Evolutionary conservation across 1,140 invertebrate species (phyloP).

Genomic region (Onthophagus taurus): DNA sequence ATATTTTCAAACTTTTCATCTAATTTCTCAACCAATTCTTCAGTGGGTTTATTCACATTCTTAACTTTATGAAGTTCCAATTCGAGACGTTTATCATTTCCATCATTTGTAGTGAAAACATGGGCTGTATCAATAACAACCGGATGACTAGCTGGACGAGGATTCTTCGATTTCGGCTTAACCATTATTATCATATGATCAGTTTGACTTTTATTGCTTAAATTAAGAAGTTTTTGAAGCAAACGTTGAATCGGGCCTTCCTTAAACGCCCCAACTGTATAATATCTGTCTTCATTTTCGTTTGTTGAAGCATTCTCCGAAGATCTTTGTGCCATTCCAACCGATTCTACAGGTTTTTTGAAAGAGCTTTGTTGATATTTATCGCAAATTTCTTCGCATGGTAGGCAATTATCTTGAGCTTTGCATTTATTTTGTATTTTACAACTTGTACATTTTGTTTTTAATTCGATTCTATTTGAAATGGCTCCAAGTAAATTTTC

Average conservation of each 20-base stretch:
- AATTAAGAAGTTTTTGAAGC: slow-evolving; percentile 13
- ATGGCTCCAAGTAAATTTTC: no score
- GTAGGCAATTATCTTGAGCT: no score
- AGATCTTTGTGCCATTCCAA: no score
- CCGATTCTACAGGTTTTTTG: no score
- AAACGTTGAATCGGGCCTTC: slow-evolving; percentile 15
- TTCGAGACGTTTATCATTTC: slow-evolving; percentile 10
- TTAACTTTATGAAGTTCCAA: slow-evolving; percentile 17
- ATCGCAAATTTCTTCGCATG: no score
- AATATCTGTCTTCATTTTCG: slow-evolving; percentile 13
- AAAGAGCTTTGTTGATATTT: no score
- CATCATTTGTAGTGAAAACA: slow-evolving; percentile 16
- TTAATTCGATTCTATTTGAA: no score
- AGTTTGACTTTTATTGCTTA: slow-evolving; percentile 4
- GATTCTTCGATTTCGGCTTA: slow-evolving; percentile 15
- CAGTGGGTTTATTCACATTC: slow-evolving; percentile 1
- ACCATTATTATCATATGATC: slow-evolving; percentile 16
- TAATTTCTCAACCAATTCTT: slow-evolving; percentile 15
- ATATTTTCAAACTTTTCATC: slow-evolving; percentile 17
- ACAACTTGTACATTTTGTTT: no score
- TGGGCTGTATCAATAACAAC: slow-evolving; percentile 21
- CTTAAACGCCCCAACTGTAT: slow-evolving; percentile 17
- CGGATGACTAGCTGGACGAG: slow-evolving; percentile 8
- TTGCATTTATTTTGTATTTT: no score
- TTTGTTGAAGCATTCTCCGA: no score